A percentile compares a stretch with the other conserved stretches of the same genome.
These are phyloP conservation scores for Amphipoea lucens DNA, from an alignment of 2,888 invertebrate species.

Conservation along the genomic window DNA sequence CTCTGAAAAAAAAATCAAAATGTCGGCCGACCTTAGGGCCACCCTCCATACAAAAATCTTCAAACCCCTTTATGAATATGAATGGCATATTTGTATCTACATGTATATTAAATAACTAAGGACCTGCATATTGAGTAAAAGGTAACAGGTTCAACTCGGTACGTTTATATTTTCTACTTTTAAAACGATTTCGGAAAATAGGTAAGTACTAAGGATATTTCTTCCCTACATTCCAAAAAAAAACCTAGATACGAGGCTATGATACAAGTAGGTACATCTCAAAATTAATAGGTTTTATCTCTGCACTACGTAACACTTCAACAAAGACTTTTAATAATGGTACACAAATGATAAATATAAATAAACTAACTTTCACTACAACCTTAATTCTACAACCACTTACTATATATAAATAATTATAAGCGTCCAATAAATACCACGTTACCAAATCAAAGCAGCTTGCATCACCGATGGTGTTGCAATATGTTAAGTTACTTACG, in stretches of 20 bases:
- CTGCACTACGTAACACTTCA: background rate
- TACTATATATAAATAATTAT: conserved; percentile 36
- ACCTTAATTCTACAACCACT: conserved; percentile 24
- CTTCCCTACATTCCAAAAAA: background rate
- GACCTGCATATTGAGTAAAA: background rate
- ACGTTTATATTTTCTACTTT: background rate
- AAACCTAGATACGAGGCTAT: background rate
- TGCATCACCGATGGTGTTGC: conserved; percentile 68
- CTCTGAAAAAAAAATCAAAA: no score
- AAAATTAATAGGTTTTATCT: background rate
- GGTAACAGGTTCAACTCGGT: background rate
- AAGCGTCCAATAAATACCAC: conserved; percentile 57
- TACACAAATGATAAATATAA: conserved; percentile 20
- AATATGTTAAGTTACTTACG: conserved; percentile 80
- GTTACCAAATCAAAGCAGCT: conserved; percentile 64
- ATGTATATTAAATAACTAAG: background rate
- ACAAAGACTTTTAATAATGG: background rate
- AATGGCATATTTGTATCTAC: background rate
- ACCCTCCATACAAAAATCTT: no score
- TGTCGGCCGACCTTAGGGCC: no score
- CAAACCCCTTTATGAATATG: conserved; percentile 27
- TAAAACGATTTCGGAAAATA: background rate
- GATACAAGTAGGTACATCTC: background rate
- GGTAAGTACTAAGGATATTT: background rate
- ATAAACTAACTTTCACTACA: conserved; percentile 26